Evolutionary conservation across 2,888 invertebrate genomes (phyloP).

Genomic region (Chirona hameri): DNA sequence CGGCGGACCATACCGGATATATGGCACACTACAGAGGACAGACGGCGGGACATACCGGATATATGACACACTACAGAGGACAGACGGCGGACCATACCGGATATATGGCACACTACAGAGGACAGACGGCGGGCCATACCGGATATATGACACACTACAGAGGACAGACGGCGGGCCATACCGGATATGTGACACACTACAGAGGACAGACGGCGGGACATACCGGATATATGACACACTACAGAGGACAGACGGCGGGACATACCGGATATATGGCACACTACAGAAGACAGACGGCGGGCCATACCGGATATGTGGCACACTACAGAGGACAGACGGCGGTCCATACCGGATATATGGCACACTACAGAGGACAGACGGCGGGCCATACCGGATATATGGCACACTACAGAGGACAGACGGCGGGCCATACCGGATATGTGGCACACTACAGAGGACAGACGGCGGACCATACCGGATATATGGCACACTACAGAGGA

Average conservation of each 20-base stretch:
- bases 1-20: background rate
- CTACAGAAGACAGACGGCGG: too few relatives aligned
- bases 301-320: too few relatives aligned
- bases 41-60: background rate
- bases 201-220: background rate
- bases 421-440: too few relatives aligned
- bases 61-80: background rate
- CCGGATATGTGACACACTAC: background rate
- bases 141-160: background rate
- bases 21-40: background rate
- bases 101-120: background rate
- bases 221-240: background rate
- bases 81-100: background rate
- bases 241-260: background rate
- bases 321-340: background rate
- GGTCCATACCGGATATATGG: background rate
- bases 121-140: background rate
- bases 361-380: background rate
- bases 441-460: background rate
- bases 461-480: background rate
- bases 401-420: too few relatives aligned
- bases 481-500: background rate
- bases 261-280: background rate
- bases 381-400: background rate
- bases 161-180: too few relatives aligned